Percentiles rank a stretch among this genome's conserved stretches.
Evolutionary conservation across 2,888 invertebrate genomes (phyloP).

Genomic region (Scaptomyza tumidula): DNA sequence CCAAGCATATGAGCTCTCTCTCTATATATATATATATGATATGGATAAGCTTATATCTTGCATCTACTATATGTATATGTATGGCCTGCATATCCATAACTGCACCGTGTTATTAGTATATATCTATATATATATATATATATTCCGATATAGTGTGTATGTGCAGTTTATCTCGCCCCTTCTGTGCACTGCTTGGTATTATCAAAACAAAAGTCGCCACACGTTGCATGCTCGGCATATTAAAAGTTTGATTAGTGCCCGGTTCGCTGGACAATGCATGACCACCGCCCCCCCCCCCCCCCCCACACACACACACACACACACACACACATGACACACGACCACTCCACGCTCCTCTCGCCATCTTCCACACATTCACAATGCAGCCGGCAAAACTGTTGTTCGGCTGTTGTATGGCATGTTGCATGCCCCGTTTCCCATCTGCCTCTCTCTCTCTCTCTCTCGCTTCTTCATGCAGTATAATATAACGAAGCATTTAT

Average conservation of each 20-base stretch:
- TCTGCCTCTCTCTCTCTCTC: background rate
- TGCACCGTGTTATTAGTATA: slow-evolving; percentile 13
- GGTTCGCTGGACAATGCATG: slow-evolving; percentile 46
- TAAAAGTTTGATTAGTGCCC: slow-evolving; percentile 76
- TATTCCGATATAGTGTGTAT: background rate
- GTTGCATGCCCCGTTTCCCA: background rate
- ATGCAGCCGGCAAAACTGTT: slow-evolving; percentile 40
- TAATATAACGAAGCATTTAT: slow-evolving; percentile 63
- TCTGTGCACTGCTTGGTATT: slow-evolving; percentile 25
- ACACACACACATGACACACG: too few species aligned
- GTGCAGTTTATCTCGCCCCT: slow-evolving; percentile 17
- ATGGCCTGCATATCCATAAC: slow-evolving; percentile 22
- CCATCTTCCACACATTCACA: background rate
- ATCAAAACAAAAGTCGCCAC: slow-evolving; percentile 71
- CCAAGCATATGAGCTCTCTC: slow-evolving; percentile 48
- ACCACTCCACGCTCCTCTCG: background rate
- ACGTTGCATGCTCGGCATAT: slow-evolving; percentile 71
- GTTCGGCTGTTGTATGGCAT: slow-evolving; percentile 17
- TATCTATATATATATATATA: background rate
- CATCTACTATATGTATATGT: slow-evolving; percentile 4
- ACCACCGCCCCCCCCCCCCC: background rate
- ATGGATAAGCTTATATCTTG: slow-evolving; percentile 6
- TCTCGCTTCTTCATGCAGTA: slow-evolving; percentile 38
- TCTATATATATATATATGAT: slow-evolving; percentile 36
- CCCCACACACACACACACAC: background rate